Base-by-base conservation (phyloP, 2,113 vertebrate species). In the Oostethus manadensis region DNA sequence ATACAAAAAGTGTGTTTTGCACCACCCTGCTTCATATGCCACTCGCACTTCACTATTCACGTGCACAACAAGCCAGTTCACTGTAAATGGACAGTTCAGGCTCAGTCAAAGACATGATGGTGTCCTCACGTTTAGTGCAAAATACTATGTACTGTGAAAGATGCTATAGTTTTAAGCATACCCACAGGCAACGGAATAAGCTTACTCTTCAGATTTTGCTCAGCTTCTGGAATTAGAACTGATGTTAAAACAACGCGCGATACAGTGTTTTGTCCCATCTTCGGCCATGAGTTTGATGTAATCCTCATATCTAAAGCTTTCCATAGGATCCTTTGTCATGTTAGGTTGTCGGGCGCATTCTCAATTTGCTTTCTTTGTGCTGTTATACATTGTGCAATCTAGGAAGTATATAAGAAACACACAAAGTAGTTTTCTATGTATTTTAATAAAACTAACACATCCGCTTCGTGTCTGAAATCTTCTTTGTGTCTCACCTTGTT, bases 371-470 rank as follows among this genome's bases (percentile, higher is more conserved):
- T 82, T 88, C 76, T 87, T 70, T 87, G 83, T 90, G 83, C 84
- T 86, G 77, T 87, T 86, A 77, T 76, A 83, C 76, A 88, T 86
- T 88, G 85, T 90, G 87, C 82, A 88, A 82, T 85, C 71, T 81
- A 86, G 77, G 76, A 86, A 76, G 84, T 78, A 89, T 84, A 77
- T 74, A 81, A 81, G 49, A 81, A 84, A 82, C 82, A 83, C 83
- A 86, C 74, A 90, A 88, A 89, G 86, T 88, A 90, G 88, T 90
- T 90, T 90, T 91, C 70, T 91, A 91, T 89, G 90, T 91, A 90
- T 91, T 91, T 91, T 91, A 91, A 91, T 91, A 91, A 91, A 90
- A 87, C 80, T 86, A 88, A 87, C 86, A 88, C 82, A 84, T 87
- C 76, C 85, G 86, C 89, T 86, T 79, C 64, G 74, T 84, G 86